Percentiles rank a stretch among this genome's conserved stretches.
Evolutionary conservation across 2,888 invertebrate genomes (phyloP).

Genomic region (Ryuthela nishihirai): DNA sequence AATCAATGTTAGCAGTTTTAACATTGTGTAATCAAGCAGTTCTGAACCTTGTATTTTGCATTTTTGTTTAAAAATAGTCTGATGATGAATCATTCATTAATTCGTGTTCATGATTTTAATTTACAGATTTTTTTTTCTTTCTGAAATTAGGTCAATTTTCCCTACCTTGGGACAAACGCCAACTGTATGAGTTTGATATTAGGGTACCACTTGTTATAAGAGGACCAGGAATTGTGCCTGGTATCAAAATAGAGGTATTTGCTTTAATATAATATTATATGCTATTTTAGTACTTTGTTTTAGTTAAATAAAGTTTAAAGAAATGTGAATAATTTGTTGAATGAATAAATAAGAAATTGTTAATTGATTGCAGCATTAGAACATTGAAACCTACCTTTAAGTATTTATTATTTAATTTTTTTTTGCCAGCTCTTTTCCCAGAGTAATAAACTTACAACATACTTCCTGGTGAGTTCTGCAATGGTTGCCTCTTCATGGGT

Average conservation of each 20-base stretch:
- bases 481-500: too few species aligned
- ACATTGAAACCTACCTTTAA: too few species aligned
- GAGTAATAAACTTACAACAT: too few species aligned
- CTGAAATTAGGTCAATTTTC: conserved; percentile 75
- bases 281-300: not conserved
- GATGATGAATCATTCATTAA: not conserved
- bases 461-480: too few species aligned
- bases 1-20: not conserved
- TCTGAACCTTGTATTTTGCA: not conserved
- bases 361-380: too few species aligned
- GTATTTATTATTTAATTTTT: too few species aligned
- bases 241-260: conserved; percentile 45
- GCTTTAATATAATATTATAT: not conserved
- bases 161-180: conserved; percentile 81
- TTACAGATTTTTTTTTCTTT: not conserved
- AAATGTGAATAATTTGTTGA: too few species aligned
- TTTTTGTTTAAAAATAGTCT: too few species aligned
- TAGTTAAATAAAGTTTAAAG: too few species aligned
- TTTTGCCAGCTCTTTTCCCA: too few species aligned
- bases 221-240: conserved; percentile 63
- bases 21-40: not conserved
- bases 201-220: conserved; percentile 74
- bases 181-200: conserved; percentile 86
- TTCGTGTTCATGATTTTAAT: not conserved
- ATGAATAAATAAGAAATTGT: too few species aligned